phyloP scores from a whole-genome alignment of 2,888 invertebrate species.

The Erebia aethiops region DNA sequence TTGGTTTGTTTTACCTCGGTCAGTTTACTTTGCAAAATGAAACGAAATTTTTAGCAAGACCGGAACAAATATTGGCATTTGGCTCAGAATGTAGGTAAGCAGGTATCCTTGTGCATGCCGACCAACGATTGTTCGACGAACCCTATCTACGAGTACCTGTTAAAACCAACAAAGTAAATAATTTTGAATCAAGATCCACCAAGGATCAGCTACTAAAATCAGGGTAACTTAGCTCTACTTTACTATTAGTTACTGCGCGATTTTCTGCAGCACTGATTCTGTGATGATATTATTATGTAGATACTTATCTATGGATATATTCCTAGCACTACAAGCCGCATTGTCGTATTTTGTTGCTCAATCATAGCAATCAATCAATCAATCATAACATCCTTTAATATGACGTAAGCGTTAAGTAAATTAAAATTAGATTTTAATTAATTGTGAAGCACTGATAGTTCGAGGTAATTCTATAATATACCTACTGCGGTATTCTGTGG shows the following conservation, averaged over 20 bases:
- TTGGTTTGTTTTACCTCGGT: constrained; percentile 9
- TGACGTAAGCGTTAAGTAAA: not conserved
- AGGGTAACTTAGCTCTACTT: too few relatives aligned
- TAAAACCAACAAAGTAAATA: not conserved
- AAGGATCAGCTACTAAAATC: too few relatives aligned
- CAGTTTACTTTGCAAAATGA: constrained; percentile 12
- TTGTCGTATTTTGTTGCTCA: too few relatives aligned
- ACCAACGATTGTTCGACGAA: not conserved
- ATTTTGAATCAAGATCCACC: not conserved
- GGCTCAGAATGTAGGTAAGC: not conserved
- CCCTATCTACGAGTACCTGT: too few relatives aligned
- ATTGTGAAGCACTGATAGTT: constrained; percentile 29
- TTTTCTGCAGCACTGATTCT: too few relatives aligned
- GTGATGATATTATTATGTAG: too few relatives aligned
- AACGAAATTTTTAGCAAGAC: constrained; percentile 15
- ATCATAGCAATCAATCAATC: too few relatives aligned
- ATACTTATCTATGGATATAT: too few relatives aligned
- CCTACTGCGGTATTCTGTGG: constrained; percentile 51
- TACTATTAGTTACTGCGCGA: too few relatives aligned
- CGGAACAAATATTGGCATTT: constrained; percentile 26
- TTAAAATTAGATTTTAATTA: constrained; percentile 13
- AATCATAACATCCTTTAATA: not conserved
- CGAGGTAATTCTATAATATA: constrained; percentile 41
- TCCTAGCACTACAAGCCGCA: too few relatives aligned
- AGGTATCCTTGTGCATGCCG: constrained; percentile 5